phyloP scores from a whole-genome alignment of 1,140 invertebrate genomes.

The Drosophila jambulina region DNA sequence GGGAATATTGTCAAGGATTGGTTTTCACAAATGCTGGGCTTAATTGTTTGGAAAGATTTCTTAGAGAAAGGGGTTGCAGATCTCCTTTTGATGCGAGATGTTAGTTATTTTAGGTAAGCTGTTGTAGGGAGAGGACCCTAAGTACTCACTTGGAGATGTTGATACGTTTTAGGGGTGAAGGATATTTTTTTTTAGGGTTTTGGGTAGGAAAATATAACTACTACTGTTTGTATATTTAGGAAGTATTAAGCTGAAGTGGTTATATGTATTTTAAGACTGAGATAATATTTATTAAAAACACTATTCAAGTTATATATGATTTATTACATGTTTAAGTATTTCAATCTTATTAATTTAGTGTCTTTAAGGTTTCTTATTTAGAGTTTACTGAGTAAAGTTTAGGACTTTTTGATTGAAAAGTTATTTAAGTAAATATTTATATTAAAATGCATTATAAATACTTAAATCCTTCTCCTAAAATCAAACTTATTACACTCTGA shows the following conservation, averaged over 20 bases:
- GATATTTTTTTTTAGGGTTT: not conserved
- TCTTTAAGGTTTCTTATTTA: not conserved
- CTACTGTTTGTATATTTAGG: not conserved
- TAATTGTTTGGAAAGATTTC: slow-evolving; percentile 75
- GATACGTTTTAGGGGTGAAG: not conserved
- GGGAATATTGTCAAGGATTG: slow-evolving; percentile 57
- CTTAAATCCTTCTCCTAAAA: not conserved
- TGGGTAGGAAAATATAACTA: not conserved
- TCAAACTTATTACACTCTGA: slow-evolving; percentile 3
- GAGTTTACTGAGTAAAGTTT: too few relatives aligned
- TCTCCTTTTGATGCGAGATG: slow-evolving; percentile 28
- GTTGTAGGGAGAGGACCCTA: slow-evolving; percentile 23
- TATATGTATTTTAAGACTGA: not conserved
- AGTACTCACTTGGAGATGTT: not conserved
- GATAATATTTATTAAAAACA: not conserved
- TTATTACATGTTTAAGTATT: not conserved
- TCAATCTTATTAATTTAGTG: not conserved
- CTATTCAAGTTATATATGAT: not conserved
- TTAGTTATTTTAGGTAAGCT: slow-evolving; percentile 33
- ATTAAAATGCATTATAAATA: not conserved
- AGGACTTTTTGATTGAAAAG: not conserved
- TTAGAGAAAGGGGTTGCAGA: slow-evolving; percentile 15
- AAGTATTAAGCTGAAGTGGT: not conserved
- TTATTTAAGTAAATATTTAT: not conserved
- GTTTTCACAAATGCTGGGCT: slow-evolving; percentile 45